Conservation (phyloP, 2,113 vertebrate genomes). For the Gobiocypris rarus region DNA sequence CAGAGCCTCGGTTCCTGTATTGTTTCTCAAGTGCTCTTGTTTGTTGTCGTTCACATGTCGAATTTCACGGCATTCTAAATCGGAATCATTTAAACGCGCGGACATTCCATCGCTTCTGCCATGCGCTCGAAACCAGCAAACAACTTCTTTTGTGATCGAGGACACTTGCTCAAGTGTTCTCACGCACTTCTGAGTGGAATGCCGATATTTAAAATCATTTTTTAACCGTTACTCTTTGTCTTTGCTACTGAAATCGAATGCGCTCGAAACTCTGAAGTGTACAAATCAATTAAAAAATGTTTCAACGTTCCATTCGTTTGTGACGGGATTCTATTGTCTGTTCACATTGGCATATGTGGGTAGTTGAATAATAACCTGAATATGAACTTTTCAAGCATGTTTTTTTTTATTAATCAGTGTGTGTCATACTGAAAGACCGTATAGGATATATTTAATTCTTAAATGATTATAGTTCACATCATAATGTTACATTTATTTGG, state of each 20-base stretch:
- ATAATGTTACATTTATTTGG: no score
- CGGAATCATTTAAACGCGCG: neutral
- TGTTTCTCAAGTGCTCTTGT: constrained; percentile 7
- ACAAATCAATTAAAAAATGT: neutral
- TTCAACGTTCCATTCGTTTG: neutral
- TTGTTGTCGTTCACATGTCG: neutral
- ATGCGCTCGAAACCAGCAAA: neutral
- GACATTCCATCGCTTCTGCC: constrained; percentile 2
- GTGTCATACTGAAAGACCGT: neutral
- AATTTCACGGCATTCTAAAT: neutral
- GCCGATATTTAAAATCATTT: neutral
- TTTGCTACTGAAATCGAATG: neutral
- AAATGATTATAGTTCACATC: no score
- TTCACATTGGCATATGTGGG: neutral
- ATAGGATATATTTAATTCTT: no score
- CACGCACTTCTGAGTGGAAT: neutral
- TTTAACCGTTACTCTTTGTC: neutral
- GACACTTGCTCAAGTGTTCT: constrained; percentile 37
- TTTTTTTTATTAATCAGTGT: neutral
- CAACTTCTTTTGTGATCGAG: constrained; percentile 52
- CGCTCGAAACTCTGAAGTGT: neutral
- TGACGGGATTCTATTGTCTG: neutral
- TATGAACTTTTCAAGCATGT: neutral
- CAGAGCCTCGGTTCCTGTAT: constrained; percentile 23
- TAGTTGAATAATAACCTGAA: neutral